Base-by-base conservation (phyloP, 1,140 invertebrate species). In the Armadillidium nasatum region DNA sequence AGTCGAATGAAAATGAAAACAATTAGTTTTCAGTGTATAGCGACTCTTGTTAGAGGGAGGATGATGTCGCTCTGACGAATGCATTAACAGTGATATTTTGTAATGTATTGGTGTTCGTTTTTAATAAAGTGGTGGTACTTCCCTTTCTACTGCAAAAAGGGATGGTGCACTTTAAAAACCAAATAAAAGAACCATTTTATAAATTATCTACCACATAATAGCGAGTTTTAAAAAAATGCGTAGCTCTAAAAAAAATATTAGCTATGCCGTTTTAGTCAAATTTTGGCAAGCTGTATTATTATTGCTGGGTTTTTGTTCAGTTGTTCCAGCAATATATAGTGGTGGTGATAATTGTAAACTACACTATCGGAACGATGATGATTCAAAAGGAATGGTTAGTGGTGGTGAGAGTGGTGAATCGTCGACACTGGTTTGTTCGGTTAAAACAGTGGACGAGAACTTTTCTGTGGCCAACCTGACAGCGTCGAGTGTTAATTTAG, bases 401-500 rank as follows among this genome's bases (percentile, higher is more conserved):
- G n/a, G 50, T 54, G 50, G 19, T 7, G 54, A 21, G 54, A 60
- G 54, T n/a, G 19, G 54, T n/a, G 13, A 33, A 33, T 33, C 6
- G 33, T 33, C 33, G 68, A 22, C 75, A 21, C 75, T 79, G 33
- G 69, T 68, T 45, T 79, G 78, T 68, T 71, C 75, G 44, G 74
- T 79, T 67, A 76, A 72, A 68, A 76, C 78, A 15, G 68, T 79
- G 19, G 74, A 74, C 15, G 66, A 79, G 15, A 74, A 79, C 21
- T 71, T 74, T 44, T 60, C 71, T 60, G 72, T 81, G 50, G 80
- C 77, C 33, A 81, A 81, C 71, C 45, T 81, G 45, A 79, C 72
- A 66, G 33, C 33, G 33, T 33, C 33, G 6, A 67, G 68, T 15
- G 75, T 77, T 44, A 50, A 72, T 50, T 72, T 72, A 21, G 81